phyloP scores from a whole-genome alignment of 2,797 vertebrate species.

The Cossypha caffra region DNA sequence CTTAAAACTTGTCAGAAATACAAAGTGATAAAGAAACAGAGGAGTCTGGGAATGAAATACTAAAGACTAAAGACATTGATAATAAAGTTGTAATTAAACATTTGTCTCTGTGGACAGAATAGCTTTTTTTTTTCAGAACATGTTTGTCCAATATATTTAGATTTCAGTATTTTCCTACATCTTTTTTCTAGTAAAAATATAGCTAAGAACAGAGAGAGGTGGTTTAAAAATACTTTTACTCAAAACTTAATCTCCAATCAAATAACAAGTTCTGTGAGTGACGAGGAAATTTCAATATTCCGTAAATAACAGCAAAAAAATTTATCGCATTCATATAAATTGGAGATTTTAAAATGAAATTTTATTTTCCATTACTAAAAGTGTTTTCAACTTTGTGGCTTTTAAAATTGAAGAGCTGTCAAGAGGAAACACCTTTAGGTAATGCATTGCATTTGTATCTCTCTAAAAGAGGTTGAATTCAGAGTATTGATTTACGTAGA shows the following conservation, averaged over 20 bases:
- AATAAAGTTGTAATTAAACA: not conserved
- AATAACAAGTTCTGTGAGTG: not conserved
- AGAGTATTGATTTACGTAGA: not conserved
- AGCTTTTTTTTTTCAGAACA: rapidly evolving
- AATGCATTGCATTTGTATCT: conserved; percentile 15
- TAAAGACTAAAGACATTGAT: not conserved
- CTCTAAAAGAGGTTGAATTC: not conserved
- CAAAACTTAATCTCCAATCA: not conserved
- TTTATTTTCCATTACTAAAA: not conserved
- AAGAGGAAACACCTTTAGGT: conserved; percentile 19
- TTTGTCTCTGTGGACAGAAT: not conserved
- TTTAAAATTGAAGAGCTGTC: conserved; percentile 10
- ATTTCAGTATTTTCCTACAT: not conserved
- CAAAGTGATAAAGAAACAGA: not conserved
- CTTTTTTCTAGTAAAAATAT: not conserved
- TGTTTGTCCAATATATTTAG: not conserved
- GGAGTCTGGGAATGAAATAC: not conserved
- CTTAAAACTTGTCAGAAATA: not conserved
- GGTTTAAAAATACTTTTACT: not conserved
- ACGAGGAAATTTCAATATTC: not conserved
- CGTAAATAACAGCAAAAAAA: not conserved
- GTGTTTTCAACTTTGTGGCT: not conserved
- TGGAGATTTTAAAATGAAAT: not conserved
- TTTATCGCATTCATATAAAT: not conserved
- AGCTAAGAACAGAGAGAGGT: not conserved